Base-by-base conservation (phyloP, 2,797 vertebrate species). In the Eulemur albifrons region DNA sequence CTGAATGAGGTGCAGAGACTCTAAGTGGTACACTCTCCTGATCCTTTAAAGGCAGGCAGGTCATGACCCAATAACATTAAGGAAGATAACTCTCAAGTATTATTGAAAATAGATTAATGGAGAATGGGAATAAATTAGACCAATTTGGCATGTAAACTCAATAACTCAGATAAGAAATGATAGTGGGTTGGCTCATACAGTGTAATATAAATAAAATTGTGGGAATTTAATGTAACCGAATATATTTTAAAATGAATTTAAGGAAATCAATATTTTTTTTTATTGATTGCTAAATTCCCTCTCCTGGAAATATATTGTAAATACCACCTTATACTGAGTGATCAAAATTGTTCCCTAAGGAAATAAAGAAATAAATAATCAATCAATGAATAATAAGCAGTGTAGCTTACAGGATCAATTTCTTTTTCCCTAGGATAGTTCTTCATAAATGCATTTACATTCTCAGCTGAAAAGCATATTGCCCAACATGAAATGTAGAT, bases 301-400 rank as follows among this genome's bases (percentile, higher is more conserved):
- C 5, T 52, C 7, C 10, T 40, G 14, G 27, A 88, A 80, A 48
- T 32, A 54, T 11, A 18, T 57, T 82, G 2, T 52, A 83, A 70
- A 30, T 35, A 18, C 0, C 23, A 54, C 50, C 4, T 38, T 35
- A 48, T 27, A 75, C 6, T 48, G 32, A 86, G 43, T 69, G 61
- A 82, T 83, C 9, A 83, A 82, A 86, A 57, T 13, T 70, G 5
- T 40, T 84, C 7, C 61, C 10, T 69, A 38, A 54, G 15, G 52
- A 93, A 90, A 93, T 40, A 52, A 65, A n/a, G 7, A 32, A 81
- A 59, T 12, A 63, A 86, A 45, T 17, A 75, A 75, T 54, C 5
- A 90, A 45, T 50, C 25, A n/a, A 35, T 61, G 38, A 87, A 69
- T 59, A 76, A 73, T 17, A 10, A 83, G 43, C 4, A 40, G 2